phyloP scores from a whole-genome alignment of 1,140 invertebrate genomes.

The Drosophila aff. region DNA sequence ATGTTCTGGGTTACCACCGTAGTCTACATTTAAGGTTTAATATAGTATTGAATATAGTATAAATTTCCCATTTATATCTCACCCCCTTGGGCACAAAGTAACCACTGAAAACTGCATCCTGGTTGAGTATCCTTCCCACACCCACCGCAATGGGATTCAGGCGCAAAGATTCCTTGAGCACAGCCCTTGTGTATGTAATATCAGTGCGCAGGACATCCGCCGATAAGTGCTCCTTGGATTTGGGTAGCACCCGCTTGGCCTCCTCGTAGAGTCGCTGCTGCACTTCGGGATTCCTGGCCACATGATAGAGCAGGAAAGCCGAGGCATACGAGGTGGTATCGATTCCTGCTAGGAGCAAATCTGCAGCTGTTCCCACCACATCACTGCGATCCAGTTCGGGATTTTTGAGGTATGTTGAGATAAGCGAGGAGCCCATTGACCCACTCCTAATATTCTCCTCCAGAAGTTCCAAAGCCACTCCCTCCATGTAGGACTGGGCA shows the following conservation, averaged over 20 bases:
- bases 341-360: constrained; percentile 93
- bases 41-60: not conserved
- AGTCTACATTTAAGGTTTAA: constrained; percentile 87
- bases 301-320: constrained; percentile 92
- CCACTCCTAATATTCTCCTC: constrained; percentile 86
- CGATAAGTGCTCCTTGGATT: constrained; percentile 86
- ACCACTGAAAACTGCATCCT: constrained; percentile 91
- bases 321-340: constrained; percentile 94
- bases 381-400: constrained; percentile 91
- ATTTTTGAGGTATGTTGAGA: constrained; percentile 89
- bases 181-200: constrained; percentile 91
- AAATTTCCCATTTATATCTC: constrained; percentile 78
- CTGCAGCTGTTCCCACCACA: constrained; percentile 92
- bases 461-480: constrained; percentile 89
- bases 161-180: constrained; percentile 93
- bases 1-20: constrained; percentile 95
- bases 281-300: constrained; percentile 90
- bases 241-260: constrained; percentile 86
- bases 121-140: constrained; percentile 91
- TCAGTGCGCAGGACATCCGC: constrained; percentile 87
- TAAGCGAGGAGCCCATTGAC: constrained; percentile 85
- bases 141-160: constrained; percentile 94
- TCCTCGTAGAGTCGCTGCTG: constrained; percentile 91
- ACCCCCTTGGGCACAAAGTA: constrained; percentile 94
- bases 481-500: constrained; percentile 91